Evolutionary conservation across 2,113 vertebrate species (phyloP).

Genomic region (Nesogale talazaci): DNA sequence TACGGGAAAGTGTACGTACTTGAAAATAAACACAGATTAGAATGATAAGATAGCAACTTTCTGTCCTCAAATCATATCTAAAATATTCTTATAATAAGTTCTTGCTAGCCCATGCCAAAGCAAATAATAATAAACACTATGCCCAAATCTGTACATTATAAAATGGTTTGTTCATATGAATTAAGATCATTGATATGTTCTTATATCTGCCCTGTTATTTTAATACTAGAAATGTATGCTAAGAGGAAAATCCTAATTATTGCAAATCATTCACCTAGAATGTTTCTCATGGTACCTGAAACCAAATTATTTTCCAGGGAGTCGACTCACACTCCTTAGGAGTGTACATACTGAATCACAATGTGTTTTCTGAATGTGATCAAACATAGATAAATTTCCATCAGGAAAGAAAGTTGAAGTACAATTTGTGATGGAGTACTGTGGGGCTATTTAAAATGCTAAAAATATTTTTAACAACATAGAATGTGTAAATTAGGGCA

Average conservation of each 20-base stretch:
- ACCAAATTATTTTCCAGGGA: too few species aligned
- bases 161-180: background rate
- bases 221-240: background rate
- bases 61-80: background rate
- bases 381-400: background rate
- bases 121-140: too few species aligned
- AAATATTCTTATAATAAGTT: background rate
- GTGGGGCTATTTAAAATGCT: background rate
- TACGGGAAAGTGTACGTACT: too few species aligned
- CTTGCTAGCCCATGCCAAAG: background rate
- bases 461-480: background rate
- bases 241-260: background rate
- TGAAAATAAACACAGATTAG: background rate
- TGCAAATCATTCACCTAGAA: background rate
- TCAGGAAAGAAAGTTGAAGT: rapidly evolving
- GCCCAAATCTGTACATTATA: too few species aligned
- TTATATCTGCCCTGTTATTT: background rate
- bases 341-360: too few species aligned
- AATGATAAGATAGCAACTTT: background rate
- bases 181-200: background rate
- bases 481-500: background rate
- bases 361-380: background rate
- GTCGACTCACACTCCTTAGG: too few species aligned
- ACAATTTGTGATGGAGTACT: background rate
- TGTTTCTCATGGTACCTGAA: background rate